Base-by-base conservation (phyloP, 2,797 vertebrate genomes). In the Petrocephalus sullivani region DNA sequence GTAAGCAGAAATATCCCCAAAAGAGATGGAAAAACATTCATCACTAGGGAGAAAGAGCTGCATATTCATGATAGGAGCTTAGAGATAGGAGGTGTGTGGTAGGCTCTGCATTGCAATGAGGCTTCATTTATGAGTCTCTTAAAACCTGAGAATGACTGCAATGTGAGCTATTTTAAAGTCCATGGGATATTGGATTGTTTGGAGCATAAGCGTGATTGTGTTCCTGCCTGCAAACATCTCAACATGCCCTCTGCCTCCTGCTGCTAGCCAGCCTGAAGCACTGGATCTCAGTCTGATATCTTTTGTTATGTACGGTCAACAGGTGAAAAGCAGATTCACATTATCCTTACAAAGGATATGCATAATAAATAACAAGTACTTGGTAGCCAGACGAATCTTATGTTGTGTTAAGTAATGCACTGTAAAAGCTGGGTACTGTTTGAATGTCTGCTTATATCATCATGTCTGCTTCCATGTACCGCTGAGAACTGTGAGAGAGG, bases 1-100 rank as follows among this genome's bases (percentile, higher is more conserved):
- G 84, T 86, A 58, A 86, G 84, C 84, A 86, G 54, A 86, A 86
- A 86, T 60, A 86, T 86, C 56, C 84, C 84, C 84, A 86, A 86
- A 86, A 54, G 84, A 86, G 84, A 86, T 33, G 84, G 84, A 86
- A 58, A 58, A 86, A 54, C 84, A 86, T 86, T 37, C 33, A 58
- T 56, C 84, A 58, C 23, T 41, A 14, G 84, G 54, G 84, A 53
- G 23, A 83, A 56, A 56, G 37, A 58, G 53, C 23, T 85, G 54
- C 51, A 58, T 56, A 56, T 56, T 56, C 49, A 58, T 57, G 54
- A 56, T 53, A 14, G 51, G 84, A n/a, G 84, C 54, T 60, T 54
- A 37, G 16, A 37, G 81, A 51, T 86, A 33, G 33, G 64, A 71
- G 6, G 8, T 19, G 28, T 37, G 84, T 57, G 54, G 28, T 37